A percentile compares a stretch with the other conserved stretches of the same genome.
Conservation (phyloP, 2,888 invertebrate genomes). For the Suillia variegata region DNA sequence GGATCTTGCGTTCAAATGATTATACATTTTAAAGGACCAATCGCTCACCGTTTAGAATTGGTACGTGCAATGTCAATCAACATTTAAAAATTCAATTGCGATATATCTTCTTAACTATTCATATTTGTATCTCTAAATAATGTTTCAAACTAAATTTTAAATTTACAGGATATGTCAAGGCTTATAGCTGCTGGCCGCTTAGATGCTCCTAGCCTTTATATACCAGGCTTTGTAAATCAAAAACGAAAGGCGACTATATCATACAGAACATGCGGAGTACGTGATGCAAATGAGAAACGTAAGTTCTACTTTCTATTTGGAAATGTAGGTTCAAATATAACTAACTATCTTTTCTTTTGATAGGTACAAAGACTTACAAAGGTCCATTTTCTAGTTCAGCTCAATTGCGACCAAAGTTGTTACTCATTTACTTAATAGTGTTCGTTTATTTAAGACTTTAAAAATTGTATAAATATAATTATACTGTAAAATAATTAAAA, state of each 20-base stretch:
- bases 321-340: not conserved
- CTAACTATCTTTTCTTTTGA: not conserved
- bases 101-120: no score
- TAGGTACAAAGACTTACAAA: conserved; percentile 42
- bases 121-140: not conserved
- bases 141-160: not conserved
- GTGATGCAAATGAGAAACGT: conserved; percentile 76
- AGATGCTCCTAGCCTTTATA: conserved; percentile 75
- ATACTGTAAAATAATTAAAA: no score
- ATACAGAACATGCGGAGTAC: conserved; percentile 77
- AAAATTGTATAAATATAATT: conserved; percentile 2
- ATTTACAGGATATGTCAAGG: conserved; percentile 68
- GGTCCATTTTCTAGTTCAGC: conserved; percentile 31
- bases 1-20: conserved; percentile 84
- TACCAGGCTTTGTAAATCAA: conserved; percentile 75
- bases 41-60: conserved; percentile 78
- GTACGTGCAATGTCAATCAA: conserved; percentile 59
- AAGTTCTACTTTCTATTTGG: conserved; percentile 21
- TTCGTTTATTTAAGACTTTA: conserved; percentile 17
- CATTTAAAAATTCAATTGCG: not conserved
- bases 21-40: conserved; percentile 84
- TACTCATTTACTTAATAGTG: no score
- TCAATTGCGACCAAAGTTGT: conserved; percentile 35
- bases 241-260: conserved; percentile 75
- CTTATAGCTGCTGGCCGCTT: conserved; percentile 76